Conservation (phyloP, 1,140 invertebrate species). For the Cotesia chilonis region DNA sequence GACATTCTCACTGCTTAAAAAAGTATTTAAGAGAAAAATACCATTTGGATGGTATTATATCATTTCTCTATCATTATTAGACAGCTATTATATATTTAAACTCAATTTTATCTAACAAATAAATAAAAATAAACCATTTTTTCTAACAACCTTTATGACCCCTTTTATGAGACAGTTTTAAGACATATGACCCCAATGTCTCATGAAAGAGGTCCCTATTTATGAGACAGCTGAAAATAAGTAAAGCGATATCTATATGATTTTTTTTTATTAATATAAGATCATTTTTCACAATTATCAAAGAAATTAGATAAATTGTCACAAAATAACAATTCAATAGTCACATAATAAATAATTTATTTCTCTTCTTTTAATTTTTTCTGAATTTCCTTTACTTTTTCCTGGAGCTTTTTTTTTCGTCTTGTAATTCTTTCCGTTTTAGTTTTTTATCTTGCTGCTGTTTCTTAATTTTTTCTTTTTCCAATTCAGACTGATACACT, state of each 20-base stretch:
- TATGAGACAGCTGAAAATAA: not conserved
- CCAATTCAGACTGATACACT: not conserved
- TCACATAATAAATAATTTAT: not conserved
- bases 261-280: not conserved
- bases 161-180: not conserved
- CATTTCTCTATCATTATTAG: not conserved
- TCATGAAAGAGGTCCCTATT: not conserved
- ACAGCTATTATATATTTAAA: not conserved
- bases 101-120: not conserved
- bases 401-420: not conserved
- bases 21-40: not conserved
- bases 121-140: not conserved
- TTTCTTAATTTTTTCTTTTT: not conserved
- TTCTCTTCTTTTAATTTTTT: conserved; percentile 1
- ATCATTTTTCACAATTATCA: not conserved
- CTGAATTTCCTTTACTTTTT: conserved; percentile 1
- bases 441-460: not conserved
- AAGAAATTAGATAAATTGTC: not conserved
- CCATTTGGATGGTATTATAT: not conserved
- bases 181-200: not conserved
- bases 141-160: not conserved
- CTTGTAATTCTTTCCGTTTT: too few relatives aligned
- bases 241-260: not conserved
- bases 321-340: not conserved
- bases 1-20: not conserved